Conservation (phyloP, 2,888 invertebrate species). For the Teinopalpus imperialis region DNA sequence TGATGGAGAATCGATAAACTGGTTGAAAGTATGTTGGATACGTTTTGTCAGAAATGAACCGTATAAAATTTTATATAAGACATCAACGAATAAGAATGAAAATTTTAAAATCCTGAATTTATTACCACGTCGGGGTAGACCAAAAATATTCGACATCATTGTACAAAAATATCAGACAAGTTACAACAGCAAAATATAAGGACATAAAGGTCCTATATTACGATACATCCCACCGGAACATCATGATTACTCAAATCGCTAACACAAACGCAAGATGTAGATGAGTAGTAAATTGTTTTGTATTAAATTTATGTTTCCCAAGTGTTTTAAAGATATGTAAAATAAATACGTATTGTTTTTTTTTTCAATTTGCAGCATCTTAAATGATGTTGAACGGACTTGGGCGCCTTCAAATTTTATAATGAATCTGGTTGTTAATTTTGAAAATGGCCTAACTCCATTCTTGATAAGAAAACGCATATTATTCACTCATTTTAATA, state of each 20-base stretch:
- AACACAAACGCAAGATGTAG: conserved; percentile 1
- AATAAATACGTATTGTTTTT: conserved; percentile 5
- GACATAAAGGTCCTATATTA: conserved; percentile 9
- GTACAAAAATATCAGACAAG: conserved; percentile 10
- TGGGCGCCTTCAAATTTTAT: too few relatives aligned
- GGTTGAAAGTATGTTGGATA: conserved; percentile 11
- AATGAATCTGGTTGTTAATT: too few relatives aligned
- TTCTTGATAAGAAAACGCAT: too few relatives aligned
- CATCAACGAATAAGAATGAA: too few relatives aligned
- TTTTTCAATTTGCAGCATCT: conserved; percentile 15
- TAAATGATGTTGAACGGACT: too few relatives aligned
- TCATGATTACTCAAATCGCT: conserved; percentile 12
- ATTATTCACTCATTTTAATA: too few relatives aligned
- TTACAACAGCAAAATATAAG: conserved; percentile 3
- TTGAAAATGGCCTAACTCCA: too few relatives aligned
- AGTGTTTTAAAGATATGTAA: conserved; percentile 5
- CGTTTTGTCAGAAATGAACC: conserved; percentile 8
- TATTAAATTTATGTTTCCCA: conserved; percentile 10
- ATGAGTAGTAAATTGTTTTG: conserved; percentile 7
- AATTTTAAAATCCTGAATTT: too few relatives aligned
- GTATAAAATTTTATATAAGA: conserved; percentile 10
- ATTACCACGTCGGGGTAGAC: too few relatives aligned
- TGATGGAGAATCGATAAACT: conserved; percentile 6
- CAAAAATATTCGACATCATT: conserved; percentile 6
- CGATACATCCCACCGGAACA: conserved; percentile 8